These are phyloP conservation scores for Nasalis larvatus DNA, from an alignment of 2,113 vertebrate species.

Conservation along the genomic window DNA sequence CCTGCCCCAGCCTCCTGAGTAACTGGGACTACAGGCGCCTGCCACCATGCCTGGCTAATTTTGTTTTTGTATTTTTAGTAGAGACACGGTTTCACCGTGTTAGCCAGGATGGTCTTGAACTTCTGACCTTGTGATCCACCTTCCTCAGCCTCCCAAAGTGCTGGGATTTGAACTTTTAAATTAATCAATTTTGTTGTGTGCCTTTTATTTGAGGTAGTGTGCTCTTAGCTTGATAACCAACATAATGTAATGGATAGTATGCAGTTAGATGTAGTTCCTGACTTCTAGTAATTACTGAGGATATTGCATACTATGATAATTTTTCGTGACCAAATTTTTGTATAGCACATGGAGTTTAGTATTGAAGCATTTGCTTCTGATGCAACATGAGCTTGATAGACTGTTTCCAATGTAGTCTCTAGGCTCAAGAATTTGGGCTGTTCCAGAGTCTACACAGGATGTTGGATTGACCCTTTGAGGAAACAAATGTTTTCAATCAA, in stretches of 20 bases:
- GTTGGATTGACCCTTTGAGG: neutral
- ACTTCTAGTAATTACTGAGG: neutral
- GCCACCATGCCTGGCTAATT: too few species aligned
- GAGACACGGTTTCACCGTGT: too few species aligned
- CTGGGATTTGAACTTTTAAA: neutral
- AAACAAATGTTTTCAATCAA: slow-evolving; percentile 24
- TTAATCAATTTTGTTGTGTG: neutral
- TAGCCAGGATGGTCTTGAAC: too few species aligned
- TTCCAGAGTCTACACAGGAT: neutral
- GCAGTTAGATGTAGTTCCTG: neutral
- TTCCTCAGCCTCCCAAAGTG: too few species aligned
- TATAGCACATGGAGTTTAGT: neutral
- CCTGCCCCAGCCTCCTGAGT: too few species aligned
- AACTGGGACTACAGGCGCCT: too few species aligned
- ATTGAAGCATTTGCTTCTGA: slow-evolving; percentile 24
- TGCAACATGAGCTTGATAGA: neutral
- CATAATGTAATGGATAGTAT: neutral
- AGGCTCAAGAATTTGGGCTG: neutral
- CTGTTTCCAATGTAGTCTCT: neutral
- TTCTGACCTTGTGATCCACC: too few species aligned
- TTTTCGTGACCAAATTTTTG: slow-evolving; percentile 35
- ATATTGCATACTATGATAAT: neutral
- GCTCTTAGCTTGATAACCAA: neutral
- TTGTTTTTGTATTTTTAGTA: too few species aligned
- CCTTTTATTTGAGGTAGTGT: neutral